Base-by-base conservation (phyloP, 2,888 invertebrate species). In the Meiosimyza platycephala region DNA sequence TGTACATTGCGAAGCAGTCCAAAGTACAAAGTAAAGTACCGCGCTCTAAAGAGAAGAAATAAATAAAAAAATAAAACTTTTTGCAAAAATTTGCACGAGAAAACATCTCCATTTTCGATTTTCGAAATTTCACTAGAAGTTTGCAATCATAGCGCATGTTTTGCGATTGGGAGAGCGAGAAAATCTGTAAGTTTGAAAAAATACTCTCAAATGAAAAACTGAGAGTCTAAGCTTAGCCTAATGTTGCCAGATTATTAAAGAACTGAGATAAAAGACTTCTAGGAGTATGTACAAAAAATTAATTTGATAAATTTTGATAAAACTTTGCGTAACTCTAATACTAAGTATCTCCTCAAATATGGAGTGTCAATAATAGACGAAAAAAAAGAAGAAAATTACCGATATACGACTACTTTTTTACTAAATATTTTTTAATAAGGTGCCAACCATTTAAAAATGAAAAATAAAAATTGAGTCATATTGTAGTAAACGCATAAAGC, bases 71-170 rank as follows among this genome's bases (percentile, higher is more conserved):
- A 4, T 47, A 15, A 50, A 50, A 28, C 9, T 6, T 40, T 40
- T 40, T 40, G 50, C 40, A 67, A 57, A 55, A 47, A 40, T 12
- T 57, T 16, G 40, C 40, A 40, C 9, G 2, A 40, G 28, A 11
- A 22, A 50, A 60, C 33, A 6, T 71, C 11, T 47, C 40, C 22
- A 15, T 22, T 66, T 63, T 63, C 67, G 54, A 67, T 57, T 40
- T 68, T 72, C 72, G 62, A 63, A 68, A 63, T 52, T 55, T 9
- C 22, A 65, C 59, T 66, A 12, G 60, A n/a, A 16, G 6, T 9
- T 52, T n/a, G 28, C 54, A 22, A 5, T 13, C 16, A 71, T 52
- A 60, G 51, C 69, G 69, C 60, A 69, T 69, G 51, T 60, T 69
- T 60, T 67, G 16, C 55, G 48, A 11, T 13, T 5, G 57, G 9